Evolutionary conservation across 2,888 invertebrate genomes (phyloP).

Genomic region (Andrena bucephala): DNA sequence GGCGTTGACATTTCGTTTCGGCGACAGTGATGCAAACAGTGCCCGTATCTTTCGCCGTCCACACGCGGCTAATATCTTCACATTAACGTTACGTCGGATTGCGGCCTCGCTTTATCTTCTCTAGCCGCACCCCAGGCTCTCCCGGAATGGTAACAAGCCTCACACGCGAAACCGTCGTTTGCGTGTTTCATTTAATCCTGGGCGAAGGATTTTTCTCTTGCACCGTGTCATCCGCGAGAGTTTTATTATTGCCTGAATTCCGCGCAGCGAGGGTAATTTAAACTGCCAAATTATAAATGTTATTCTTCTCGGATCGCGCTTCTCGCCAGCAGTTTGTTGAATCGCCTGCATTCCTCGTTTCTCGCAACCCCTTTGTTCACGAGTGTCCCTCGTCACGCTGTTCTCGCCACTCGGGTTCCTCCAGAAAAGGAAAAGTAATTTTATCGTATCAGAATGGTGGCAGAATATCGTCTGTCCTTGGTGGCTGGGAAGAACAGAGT

Average conservation of each 20-base stretch:
- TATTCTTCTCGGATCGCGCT: background rate
- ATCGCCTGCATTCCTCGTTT: background rate
- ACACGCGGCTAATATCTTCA: constrained; percentile 5
- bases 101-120: constrained; percentile 13
- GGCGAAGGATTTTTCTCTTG: background rate
- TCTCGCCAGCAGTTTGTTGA: background rate
- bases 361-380: background rate
- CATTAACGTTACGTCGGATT: constrained; percentile 35
- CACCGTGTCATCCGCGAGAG: background rate
- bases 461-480: background rate
- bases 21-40: constrained; percentile 3
- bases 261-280: background rate
- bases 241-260: background rate
- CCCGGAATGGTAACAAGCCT: background rate
- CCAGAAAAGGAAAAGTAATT: background rate
- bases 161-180: constrained; percentile 23
- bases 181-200: constrained; percentile 14
- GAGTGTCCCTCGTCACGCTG: background rate
- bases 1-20: constrained; percentile 5
- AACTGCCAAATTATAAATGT: background rate
- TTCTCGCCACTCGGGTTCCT: background rate
- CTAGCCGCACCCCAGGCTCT: background rate
- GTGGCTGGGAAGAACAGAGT: too few relatives aligned
- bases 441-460: background rate
- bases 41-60: background rate